Percentiles rank a stretch among this genome's conserved stretches.
These are phyloP conservation scores for Chelon labrosus DNA, from an alignment of 2,797 vertebrate genomes.

Conservation along the genomic window DNA sequence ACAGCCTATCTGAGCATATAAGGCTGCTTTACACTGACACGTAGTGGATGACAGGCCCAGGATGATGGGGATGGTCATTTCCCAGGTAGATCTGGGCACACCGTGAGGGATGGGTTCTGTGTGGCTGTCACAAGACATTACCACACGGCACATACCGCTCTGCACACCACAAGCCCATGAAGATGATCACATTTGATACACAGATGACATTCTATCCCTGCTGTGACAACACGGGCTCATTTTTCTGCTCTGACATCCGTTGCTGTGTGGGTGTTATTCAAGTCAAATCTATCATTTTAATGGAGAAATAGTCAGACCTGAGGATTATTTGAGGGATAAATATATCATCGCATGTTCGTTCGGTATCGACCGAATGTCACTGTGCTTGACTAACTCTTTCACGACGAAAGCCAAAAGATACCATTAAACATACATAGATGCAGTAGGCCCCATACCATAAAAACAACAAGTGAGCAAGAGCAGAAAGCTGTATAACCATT, in stretches of 20 bases:
- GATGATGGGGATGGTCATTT: constrained; percentile 80
- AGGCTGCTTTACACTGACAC: constrained; percentile 65
- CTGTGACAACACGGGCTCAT: constrained; percentile 81
- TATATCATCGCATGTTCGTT: constrained; percentile 79
- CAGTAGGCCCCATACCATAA: constrained; percentile 31
- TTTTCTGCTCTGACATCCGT: constrained; percentile 79
- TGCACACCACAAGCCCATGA: constrained; percentile 73
- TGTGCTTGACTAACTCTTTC: constrained; percentile 72
- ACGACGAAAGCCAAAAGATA: constrained; percentile 68
- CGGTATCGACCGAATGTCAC: constrained; percentile 75
- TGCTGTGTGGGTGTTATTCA: constrained; percentile 81
- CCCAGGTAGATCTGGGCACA: constrained; percentile 77
- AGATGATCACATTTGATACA: constrained; percentile 87
- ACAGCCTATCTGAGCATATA: constrained; percentile 51
- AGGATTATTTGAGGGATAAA: constrained; percentile 84
- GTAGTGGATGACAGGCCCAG: constrained; percentile 65
- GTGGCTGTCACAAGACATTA: constrained; percentile 80
- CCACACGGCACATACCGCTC: constrained; percentile 66
- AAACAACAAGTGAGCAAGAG: constrained; percentile 46
- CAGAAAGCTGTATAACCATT: constrained; percentile 38
- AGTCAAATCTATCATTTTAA: constrained; percentile 86
- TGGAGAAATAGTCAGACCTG: constrained; percentile 83
- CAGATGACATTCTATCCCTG: constrained; percentile 84
- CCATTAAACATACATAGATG: constrained; percentile 52
- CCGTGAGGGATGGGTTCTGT: constrained; percentile 74